Percentiles rank a stretch among this genome's conserved stretches.
phyloP scores from a whole-genome alignment of 1,140 invertebrate species.

The Platorchestia sp. region DNA sequence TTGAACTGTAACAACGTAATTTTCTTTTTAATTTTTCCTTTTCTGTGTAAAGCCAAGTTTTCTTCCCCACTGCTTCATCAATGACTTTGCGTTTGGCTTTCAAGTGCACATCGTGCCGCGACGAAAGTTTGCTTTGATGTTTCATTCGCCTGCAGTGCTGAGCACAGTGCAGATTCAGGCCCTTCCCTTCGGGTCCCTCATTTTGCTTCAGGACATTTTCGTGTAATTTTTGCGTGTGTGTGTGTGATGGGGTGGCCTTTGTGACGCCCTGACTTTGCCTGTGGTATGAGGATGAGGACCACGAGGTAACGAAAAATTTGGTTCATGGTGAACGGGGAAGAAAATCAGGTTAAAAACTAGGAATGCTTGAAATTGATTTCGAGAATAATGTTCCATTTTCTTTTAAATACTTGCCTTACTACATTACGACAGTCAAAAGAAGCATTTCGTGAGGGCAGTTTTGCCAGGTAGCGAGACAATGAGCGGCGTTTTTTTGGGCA shows the following conservation, averaged over 20 bases:
- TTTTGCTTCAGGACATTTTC: background rate
- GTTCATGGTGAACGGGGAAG: background rate
- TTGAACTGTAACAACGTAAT: no score
- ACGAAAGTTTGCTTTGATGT: background rate
- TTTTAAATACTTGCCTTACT: background rate
- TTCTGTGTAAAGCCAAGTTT: background rate
- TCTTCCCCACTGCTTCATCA: background rate
- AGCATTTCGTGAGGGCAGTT: background rate
- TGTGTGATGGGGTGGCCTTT: no score
- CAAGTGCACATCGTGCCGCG: background rate
- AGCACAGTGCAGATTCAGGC: background rate
- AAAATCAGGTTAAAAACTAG: background rate
- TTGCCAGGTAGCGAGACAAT: background rate
- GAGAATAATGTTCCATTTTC: background rate
- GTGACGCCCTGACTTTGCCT: no score
- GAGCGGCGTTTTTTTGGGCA: constrained; percentile 5
- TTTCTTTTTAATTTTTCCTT: background rate
- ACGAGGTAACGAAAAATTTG: background rate
- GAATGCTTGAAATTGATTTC: background rate
- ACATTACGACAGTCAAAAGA: background rate
- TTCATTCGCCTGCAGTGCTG: background rate
- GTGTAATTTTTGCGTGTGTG: background rate
- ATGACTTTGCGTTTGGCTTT: background rate
- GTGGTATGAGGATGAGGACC: no score
- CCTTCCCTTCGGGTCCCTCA: background rate